phyloP scores from a whole-genome alignment of 64 coral and sea anemone species.

The Dendronephthya gigantea region DNA sequence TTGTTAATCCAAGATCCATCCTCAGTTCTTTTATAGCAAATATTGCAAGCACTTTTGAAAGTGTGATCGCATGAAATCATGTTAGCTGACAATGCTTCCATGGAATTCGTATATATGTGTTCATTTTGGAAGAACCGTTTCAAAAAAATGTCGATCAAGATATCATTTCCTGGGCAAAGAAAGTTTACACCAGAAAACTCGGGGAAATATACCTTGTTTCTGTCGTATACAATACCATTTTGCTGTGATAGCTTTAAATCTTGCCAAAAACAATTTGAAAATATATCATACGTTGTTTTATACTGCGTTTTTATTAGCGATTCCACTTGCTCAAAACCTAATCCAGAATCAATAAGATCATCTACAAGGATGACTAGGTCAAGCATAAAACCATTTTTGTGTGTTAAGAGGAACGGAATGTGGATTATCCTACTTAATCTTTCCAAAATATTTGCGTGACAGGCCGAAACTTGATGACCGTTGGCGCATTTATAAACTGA shows the following conservation, averaged over 20 bases:
- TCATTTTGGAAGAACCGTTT: constrained; percentile 4
- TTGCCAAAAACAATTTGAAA: background rate
- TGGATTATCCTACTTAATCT: background rate
- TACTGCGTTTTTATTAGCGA: background rate
- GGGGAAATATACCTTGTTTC: background rate
- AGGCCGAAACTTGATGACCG: background rate
- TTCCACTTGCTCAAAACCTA: constrained; percentile 8
- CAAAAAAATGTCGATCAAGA: background rate
- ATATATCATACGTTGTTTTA: background rate
- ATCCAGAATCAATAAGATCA: background rate
- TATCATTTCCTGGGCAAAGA: background rate
- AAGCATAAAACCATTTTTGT: background rate
- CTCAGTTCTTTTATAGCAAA: background rate
- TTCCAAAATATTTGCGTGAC: background rate
- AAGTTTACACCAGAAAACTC: background rate
- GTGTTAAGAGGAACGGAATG: background rate
- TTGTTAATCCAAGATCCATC: background rate
- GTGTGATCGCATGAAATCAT: constrained; percentile 4
- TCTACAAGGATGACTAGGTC: background rate
- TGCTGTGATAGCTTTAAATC: background rate
- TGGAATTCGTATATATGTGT: background rate
- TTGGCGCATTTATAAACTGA: background rate
- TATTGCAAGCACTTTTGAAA: constrained; percentile 6
- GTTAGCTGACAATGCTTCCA: background rate
- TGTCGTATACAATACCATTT: background rate